phyloP scores from a whole-genome alignment of 2,113 vertebrate species.

The Myodes glareolus region DNA sequence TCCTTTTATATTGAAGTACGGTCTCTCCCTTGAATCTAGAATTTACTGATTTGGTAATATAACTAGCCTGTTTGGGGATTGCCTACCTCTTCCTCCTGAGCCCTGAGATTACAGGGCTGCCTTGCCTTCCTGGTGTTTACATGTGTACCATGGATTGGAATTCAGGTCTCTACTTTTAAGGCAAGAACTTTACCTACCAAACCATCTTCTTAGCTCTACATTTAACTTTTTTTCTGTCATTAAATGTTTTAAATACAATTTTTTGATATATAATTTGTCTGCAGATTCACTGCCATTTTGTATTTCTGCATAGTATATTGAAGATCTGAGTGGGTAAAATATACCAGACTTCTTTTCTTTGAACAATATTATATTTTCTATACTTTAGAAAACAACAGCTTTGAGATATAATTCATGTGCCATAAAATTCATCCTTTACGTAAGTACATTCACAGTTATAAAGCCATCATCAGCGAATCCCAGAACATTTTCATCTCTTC shows the following conservation, averaged over 20 bases:
- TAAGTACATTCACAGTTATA: not conserved
- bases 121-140: too few species aligned
- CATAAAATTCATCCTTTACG: not conserved
- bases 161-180: not conserved
- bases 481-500: not conserved
- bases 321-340: constrained; percentile 19
- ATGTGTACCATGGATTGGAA: not conserved
- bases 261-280: not conserved
- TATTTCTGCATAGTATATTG: too few species aligned
- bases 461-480: not conserved
- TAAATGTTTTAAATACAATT: not conserved
- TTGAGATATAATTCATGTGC: not conserved
- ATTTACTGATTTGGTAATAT: not conserved
- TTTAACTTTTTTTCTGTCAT: not conserved
- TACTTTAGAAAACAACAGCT: not conserved
- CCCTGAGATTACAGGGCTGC: not conserved
- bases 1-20: not conserved
- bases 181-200: not conserved
- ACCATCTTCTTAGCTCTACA: too few species aligned
- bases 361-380: not conserved
- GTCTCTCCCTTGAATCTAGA: not conserved
- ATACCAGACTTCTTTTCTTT: not conserved
- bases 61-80: not conserved
- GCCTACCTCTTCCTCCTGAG: not conserved
- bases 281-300: constrained; percentile 11